Evolutionary conservation across 2,888 invertebrate species (phyloP), one percentile per base, ranked within the genome.

Genomic region (Ceramica pisi): DNA sequence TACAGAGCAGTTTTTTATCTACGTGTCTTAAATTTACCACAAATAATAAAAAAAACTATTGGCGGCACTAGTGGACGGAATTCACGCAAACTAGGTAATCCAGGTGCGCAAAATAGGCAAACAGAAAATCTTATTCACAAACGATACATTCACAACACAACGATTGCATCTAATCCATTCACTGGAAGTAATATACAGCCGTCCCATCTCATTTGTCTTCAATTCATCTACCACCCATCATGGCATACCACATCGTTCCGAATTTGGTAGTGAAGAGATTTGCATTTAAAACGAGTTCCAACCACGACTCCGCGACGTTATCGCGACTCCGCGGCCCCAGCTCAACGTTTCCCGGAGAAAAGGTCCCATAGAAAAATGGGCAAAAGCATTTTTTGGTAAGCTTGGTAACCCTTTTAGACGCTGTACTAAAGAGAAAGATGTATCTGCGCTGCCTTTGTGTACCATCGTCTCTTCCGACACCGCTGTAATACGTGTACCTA

Each of bases 371-470:
- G 82, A 87, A 89, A 90, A 90, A 88, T 88, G 84, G 83, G 83
- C 77, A 83, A 87, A 86, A 84, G 87, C 85, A 83, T 86, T 90
- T 89, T 90, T 89, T 73, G 85, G 86, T 73, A 85, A 85, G 83
- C 81, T 82, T 80, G 79, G 87, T 85, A 86, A 90, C 90, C 90
- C 89, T 90, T 92, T 91, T 88, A 88, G 87, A 81, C 83, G 87
- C 84, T 90, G 89, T 90, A 88, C 91, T 91, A 90, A 89, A 89
- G 87, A 89, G 89, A 89, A 87, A 89, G 89, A 90, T 89, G 87
- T 90, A 88, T 90, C 86, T 85, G 80, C 75, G 78, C 66, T 70
- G 83, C 87, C 82, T 90, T 90, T 90, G 88, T 89, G 81, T 82
- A 83, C 83, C 68, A 81, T 83, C 75, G 67, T 82, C 85, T 83